Evolutionary conservation across 2,797 vertebrate genomes (phyloP).

Genomic region (Schizopygopsis malacanthus): DNA sequence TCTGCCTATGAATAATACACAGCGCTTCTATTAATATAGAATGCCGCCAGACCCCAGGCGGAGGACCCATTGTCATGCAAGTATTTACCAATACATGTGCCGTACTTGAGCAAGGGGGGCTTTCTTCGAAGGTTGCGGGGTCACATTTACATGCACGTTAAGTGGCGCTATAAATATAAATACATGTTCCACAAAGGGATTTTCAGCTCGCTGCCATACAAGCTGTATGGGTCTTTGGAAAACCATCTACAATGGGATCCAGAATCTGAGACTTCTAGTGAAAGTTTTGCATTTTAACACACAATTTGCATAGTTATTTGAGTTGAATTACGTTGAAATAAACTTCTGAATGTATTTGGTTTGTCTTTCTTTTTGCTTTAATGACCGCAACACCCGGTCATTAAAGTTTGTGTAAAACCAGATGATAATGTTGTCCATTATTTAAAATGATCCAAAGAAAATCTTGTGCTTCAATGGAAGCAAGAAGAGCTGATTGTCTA

Average conservation of each 20-base stretch:
- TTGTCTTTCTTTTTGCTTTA: background rate
- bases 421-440: background rate
- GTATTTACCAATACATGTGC: conserved; percentile 67
- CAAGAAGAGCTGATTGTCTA: background rate
- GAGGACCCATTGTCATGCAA: conserved; percentile 68
- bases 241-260: background rate
- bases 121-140: background rate
- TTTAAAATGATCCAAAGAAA: background rate
- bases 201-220: background rate
- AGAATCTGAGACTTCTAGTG: background rate
- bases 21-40: conserved; percentile 74
- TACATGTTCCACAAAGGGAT: background rate
- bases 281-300: background rate
- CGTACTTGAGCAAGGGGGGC: background rate
- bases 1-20: conserved; percentile 81
- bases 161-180: background rate
- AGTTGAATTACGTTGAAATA: background rate
- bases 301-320: too few relatives aligned
- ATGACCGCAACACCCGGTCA: too few relatives aligned
- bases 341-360: background rate
- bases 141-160: conserved; percentile 21
- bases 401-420: background rate
- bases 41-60: conserved; percentile 62
- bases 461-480: background rate
- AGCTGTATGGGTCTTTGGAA: background rate